Evolutionary conservation across 2,113 vertebrate genomes (phyloP), one percentile per base, ranked within the genome.

Genomic region (Alces alces): DNA sequence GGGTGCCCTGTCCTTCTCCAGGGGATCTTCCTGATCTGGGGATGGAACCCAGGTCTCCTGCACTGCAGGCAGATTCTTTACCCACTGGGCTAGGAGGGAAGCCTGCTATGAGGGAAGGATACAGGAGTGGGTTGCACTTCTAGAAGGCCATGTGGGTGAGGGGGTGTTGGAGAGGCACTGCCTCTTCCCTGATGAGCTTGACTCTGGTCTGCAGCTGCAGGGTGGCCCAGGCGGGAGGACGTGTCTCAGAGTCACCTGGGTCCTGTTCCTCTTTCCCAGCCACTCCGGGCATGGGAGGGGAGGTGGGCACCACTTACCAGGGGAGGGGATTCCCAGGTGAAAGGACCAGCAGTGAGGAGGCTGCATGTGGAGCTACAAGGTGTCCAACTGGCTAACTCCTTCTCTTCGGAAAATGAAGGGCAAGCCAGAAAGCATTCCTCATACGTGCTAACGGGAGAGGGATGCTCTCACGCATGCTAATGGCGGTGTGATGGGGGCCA

Each of bases 361-460:
- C 27, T 7, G 58, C 11, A 0, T 33, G 3, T 2, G 3, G 73
- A 19, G 52, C 7, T 15, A 2, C 21, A 6, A 12, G 83, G 54
- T 13, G 64, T 78, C 39, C 10, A 55, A 6, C 50, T 30, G 73
- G 86, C 55, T 14, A 8, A 27, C 13, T 14, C 25, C 45, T 64
- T 45, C 39, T 25, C 25, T 7, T 21, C 19, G 1, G 4, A 85
- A 66, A 89, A 11, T 52, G 39, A 52, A 52, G 78, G 50, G 33
- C 79, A 54, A 4, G 19, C 12, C 45, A 60, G 30, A 25, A 58
- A 43, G 57, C 64, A 78, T 58, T 9, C 3, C 66, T 78, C 83
- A 3, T 17, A 58, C 12, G 0, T 19, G 47, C 82, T 47, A 6
- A 93, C 2, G 21, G 61, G 17, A 55, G 70, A 52, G 0, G 28